Evolutionary conservation across 2,888 invertebrate species (phyloP), one percentile per base, ranked within the genome.

Genomic region (Drosophila antonietae): DNA sequence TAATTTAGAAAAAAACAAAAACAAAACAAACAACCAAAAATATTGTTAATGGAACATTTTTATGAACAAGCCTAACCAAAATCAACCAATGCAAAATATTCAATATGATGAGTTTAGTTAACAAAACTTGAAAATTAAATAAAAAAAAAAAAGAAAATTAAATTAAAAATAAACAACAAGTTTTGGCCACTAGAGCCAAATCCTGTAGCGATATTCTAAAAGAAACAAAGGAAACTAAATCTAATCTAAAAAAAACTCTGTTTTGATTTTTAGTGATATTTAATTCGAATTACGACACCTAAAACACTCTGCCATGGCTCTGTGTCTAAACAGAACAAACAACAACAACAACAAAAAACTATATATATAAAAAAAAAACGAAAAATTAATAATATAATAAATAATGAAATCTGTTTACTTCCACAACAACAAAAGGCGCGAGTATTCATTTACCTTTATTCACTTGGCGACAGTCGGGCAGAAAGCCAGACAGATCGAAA

Each of bases 341-440:
- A 41, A 44, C 63, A 57, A 73, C 51, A 61, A 52, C 58, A 57
- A n/a, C n/a, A n/a, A n/a, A n/a, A 57, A 72, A 67, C 66, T 59
- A 74, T 57, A 60, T 43, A 46, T 66, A 61, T 1, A 20, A 20
- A 20, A 20, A 20, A 20, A 70, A 43, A 43, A 57, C 6, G 39
- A 57, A 43, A 63, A 74, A 81, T 77, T 78, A 81, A 78, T 78
- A 88, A 86, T 78, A 75, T 80, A 88, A 75, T 80, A 80, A 86
- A 86, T 89, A 86, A 87, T 83, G 78, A 88, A 86, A 88, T 86
- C 89, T 86, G 87, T 86, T 88, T 81, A 86, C 86, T 86, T 86
- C 86, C 89, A 89, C 78, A 75, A 85, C 68, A 83, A 86, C n/a
- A 60, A 68, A 55, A 18, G 28, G 37, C 62, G 39, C 58, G 41